These are phyloP conservation scores for Apamea sordens DNA, from an alignment of 2,888 invertebrate genomes.

Conservation along the genomic window DNA sequence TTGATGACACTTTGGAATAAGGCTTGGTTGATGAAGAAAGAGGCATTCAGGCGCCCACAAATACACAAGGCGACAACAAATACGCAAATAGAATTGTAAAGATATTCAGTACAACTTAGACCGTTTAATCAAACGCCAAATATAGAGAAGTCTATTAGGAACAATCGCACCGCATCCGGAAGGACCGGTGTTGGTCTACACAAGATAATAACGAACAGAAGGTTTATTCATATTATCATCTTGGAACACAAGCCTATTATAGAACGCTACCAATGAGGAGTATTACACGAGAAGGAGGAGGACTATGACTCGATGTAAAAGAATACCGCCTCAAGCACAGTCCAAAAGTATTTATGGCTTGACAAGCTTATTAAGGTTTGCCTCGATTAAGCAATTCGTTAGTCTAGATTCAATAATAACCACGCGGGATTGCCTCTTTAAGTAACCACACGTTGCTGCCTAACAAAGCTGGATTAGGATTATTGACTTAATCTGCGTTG, in stretches of 20 bases:
- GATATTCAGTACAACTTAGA: not conserved
- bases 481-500: not conserved
- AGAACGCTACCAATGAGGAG: not conserved
- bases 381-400: not conserved
- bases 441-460: not conserved
- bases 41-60: not conserved
- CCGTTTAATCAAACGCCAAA: conserved; percentile 39
- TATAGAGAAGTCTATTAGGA: conserved; percentile 56
- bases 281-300: not conserved
- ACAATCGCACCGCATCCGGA: conserved; percentile 46
- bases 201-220: conserved; percentile 31
- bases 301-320: not conserved
- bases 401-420: not conserved
- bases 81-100: not conserved
- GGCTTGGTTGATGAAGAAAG: not conserved
- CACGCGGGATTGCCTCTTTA: no score
- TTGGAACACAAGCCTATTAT: not conserved
- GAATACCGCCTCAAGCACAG: not conserved
- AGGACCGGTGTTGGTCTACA: conserved; percentile 22
- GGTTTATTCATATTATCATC: conserved; percentile 9
- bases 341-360: not conserved
- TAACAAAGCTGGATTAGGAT: not conserved
- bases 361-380: not conserved
- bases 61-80: not conserved
- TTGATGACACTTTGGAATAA: not conserved